These are phyloP conservation scores for Pollenia amentaria DNA, from an alignment of 2,888 invertebrate species.

Conservation along the genomic window DNA sequence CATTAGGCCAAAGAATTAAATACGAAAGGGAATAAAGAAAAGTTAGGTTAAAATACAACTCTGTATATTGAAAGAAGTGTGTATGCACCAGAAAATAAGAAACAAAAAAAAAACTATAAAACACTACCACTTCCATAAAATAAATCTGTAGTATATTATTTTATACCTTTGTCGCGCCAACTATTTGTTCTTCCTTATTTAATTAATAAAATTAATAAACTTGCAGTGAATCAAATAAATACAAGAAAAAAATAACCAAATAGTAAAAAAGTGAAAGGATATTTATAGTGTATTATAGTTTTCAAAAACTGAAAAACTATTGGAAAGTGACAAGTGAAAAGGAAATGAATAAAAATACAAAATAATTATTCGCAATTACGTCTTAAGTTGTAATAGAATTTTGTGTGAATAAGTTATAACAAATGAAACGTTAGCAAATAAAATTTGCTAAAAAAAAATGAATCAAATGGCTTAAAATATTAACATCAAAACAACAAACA, in stretches of 20 bases:
- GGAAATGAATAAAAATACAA: conserved; percentile 57
- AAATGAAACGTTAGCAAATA: conserved; percentile 67
- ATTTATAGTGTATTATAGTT: conserved; percentile 54
- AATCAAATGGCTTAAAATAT: conserved; percentile 64
- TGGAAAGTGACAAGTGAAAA: conserved; percentile 63
- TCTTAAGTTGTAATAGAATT: conserved; percentile 62
- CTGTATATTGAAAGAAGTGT: conserved; percentile 61
- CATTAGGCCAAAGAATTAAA: background rate
- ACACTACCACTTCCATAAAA: conserved; percentile 66
- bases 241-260: conserved; percentile 47
- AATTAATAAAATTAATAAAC: conserved; percentile 41
- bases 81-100: conserved; percentile 61
- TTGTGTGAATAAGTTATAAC: conserved; percentile 42
- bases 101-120: conserved; percentile 62
- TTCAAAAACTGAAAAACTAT: conserved; percentile 70
- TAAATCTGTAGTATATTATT: conserved; percentile 65
- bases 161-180: conserved; percentile 75
- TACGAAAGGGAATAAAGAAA: conserved; percentile 41
- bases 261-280: conserved; percentile 57
- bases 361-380: conserved; percentile 62
- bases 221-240: conserved; percentile 42
- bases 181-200: conserved; percentile 62
- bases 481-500: conserved; percentile 69
- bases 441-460: conserved; percentile 60
- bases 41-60: conserved; percentile 70